Conservation (phyloP, 2,797 vertebrate genomes). For the Urocyon cinereoargenteus region DNA sequence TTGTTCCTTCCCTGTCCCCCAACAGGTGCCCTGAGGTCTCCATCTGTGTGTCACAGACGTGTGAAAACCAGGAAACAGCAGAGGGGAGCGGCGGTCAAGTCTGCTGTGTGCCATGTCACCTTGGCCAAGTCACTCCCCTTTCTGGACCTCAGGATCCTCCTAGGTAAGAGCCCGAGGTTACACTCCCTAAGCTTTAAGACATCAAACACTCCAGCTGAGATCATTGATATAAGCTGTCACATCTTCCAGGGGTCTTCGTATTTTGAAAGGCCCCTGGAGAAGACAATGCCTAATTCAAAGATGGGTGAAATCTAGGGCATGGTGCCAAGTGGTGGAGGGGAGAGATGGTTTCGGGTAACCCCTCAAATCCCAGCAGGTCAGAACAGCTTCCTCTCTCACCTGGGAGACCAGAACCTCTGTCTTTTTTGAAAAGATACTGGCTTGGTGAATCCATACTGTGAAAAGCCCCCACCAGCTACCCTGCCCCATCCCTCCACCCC, state of each 20-base stretch:
- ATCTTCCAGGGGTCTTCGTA: not conserved
- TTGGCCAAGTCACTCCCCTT: not conserved
- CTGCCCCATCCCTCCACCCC: not conserved
- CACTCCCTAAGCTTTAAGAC: not conserved
- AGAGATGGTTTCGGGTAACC: not conserved
- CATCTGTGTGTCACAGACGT: not conserved
- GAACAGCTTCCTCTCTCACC: not conserved
- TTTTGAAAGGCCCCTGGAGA: constrained; percentile 35
- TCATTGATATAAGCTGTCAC: not conserved
- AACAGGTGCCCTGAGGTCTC: not conserved
- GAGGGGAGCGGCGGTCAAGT: too few relatives aligned
- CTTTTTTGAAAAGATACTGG: not conserved
- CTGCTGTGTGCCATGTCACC: not conserved
- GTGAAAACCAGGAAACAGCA: not conserved
- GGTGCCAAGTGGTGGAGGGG: not conserved
- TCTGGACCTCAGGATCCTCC: constrained; percentile 24
- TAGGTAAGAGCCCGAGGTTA: not conserved
- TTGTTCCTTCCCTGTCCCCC: not conserved
- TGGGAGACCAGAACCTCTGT: not conserved
- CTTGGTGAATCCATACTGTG: not conserved
- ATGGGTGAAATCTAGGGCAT: not conserved
- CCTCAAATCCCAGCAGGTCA: not conserved
- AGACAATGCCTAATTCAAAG: not conserved
- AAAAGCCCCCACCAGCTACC: not conserved
- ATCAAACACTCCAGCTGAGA: not conserved